Evolutionary conservation across 2,113 vertebrate genomes (phyloP).

Genomic region (Leucoraja erinaceus): DNA sequence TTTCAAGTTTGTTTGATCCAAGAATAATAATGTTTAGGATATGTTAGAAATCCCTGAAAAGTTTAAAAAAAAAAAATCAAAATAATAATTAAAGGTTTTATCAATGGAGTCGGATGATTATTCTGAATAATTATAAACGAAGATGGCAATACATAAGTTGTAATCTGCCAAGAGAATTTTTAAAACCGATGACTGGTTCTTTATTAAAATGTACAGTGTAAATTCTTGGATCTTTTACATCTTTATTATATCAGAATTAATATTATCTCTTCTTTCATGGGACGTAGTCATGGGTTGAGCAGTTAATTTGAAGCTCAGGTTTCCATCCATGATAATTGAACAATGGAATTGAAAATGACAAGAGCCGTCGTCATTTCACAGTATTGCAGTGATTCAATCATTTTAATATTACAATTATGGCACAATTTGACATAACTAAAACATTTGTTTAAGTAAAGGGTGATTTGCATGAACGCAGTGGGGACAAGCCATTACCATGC

Average conservation of each 20-base stretch:
- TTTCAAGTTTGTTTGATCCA: neutral
- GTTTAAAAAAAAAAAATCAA: neutral
- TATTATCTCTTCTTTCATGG: neutral
- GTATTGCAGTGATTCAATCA: neutral
- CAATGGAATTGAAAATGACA: neutral
- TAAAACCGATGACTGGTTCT: neutral
- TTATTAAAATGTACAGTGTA: neutral
- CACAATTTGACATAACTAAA: neutral
- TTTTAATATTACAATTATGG: neutral
- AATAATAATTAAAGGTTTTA: neutral
- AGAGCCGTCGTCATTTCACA: neutral
- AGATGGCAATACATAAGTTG: neutral
- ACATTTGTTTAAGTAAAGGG: neutral
- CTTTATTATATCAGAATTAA: neutral
- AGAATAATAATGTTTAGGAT: neutral
- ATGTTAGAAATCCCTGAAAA: neutral
- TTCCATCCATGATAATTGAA: neutral
- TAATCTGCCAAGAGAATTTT: neutral
- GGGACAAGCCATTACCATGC: neutral
- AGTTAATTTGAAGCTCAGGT: neutral
- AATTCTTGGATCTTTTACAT: neutral
- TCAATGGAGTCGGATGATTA: neutral
- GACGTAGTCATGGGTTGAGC: neutral
- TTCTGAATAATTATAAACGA: neutral
- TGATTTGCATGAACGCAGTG: neutral